Evolutionary conservation across 2,113 vertebrate species (phyloP).

Genomic region (Dromaius novaehollandiae): DNA sequence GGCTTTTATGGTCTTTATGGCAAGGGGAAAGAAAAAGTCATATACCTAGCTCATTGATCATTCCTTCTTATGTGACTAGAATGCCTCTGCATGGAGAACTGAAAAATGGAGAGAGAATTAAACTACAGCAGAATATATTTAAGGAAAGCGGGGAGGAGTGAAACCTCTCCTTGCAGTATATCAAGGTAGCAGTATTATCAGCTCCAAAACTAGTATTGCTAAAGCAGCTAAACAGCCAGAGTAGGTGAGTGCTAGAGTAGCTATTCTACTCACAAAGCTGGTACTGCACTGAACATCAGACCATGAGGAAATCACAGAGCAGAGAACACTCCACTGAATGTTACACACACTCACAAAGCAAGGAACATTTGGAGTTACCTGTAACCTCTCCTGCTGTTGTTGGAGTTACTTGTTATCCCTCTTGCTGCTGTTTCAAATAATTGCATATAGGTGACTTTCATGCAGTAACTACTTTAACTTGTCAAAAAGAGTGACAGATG

Average conservation of each 20-base stretch:
- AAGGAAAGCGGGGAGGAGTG: neutral
- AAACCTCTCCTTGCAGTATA: neutral
- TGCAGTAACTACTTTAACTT: neutral
- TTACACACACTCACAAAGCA: neutral
- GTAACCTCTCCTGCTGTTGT: neutral
- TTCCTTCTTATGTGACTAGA: neutral
- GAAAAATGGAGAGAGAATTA: neutral
- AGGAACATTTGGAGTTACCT: neutral
- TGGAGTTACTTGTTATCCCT: neutral
- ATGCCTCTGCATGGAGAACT: neutral
- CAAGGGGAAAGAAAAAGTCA: neutral
- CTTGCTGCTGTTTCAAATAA: conserved; percentile 31
- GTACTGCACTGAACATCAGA: neutral
- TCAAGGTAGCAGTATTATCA: neutral
- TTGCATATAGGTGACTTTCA: neutral
- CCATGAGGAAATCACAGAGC: neutral
- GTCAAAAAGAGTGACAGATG: neutral
- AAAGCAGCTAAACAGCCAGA: neutral
- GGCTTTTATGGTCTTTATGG: neutral
- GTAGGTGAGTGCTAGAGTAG: neutral
- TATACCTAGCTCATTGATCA: neutral
- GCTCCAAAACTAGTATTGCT: neutral
- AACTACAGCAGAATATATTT: neutral
- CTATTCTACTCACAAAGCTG: neutral
- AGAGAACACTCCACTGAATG: neutral